These are phyloP conservation scores for Microtus pennsylvanicus DNA, from an alignment of 2,113 vertebrate species.

Conservation along the genomic window DNA sequence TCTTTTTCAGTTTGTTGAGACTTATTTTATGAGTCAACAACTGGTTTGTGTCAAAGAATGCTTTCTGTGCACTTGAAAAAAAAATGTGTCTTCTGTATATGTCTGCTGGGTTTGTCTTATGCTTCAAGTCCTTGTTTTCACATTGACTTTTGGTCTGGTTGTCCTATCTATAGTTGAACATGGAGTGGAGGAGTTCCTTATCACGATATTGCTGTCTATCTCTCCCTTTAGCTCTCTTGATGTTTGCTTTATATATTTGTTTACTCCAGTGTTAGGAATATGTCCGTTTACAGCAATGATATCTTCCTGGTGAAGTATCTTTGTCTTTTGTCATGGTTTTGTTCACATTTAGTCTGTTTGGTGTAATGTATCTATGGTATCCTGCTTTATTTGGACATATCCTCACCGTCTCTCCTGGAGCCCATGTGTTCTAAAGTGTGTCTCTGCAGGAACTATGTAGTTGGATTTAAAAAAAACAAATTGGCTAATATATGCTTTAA, in stretches of 20 bases:
- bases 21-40: neutral
- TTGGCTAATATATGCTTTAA: neutral
- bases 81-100: neutral
- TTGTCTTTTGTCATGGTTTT: slow-evolving; percentile 10
- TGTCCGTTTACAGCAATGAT: neutral
- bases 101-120: neutral
- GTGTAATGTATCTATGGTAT: neutral
- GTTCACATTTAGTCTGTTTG: neutral
- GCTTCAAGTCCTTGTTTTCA: neutral
- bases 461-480: neutral
- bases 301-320: neutral
- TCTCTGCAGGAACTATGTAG: neutral
- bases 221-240: neutral
- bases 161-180: neutral
- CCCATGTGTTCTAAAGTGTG: neutral
- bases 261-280: neutral
- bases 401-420: neutral
- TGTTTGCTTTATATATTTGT: neutral
- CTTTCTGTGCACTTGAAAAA: neutral
- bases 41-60: neutral
- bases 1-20: slow-evolving; percentile 11
- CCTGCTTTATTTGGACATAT: neutral
- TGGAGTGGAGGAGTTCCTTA: neutral
- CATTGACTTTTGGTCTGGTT: neutral
- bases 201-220: neutral